Percentiles rank a stretch among this genome's conserved stretches.
Evolutionary conservation across 2,797 vertebrate species (phyloP).

Genomic region (Myioborus miniatus): DNA sequence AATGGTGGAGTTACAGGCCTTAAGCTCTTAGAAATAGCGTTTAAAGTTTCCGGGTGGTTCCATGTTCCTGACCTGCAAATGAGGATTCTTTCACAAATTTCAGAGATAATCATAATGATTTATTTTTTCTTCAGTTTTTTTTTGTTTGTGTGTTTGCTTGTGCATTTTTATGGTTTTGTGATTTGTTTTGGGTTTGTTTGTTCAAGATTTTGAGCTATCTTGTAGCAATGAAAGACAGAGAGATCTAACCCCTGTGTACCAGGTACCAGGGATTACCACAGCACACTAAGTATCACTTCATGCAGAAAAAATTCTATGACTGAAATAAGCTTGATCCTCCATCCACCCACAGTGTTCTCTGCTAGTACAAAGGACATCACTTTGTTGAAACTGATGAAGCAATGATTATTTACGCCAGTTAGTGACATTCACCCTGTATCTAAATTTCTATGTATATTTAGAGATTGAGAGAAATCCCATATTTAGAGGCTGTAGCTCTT

Average conservation of each 20-base stretch:
- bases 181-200: neutral
- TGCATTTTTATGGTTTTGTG: neutral
- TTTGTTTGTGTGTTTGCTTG: neutral
- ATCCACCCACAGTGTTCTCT: neutral
- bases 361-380: neutral
- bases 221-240: neutral
- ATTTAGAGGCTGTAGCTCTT: neutral
- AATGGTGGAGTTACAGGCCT: conserved; percentile 21
- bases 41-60: conserved; percentile 60
- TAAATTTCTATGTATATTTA: neutral
- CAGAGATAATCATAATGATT: neutral
- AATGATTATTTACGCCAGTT: neutral
- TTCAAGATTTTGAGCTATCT: neutral
- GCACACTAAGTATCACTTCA: neutral
- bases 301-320: neutral
- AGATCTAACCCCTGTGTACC: neutral
- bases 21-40: conserved; percentile 38
- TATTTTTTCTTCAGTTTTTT: neutral
- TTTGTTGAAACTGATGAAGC: neutral
- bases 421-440: neutral
- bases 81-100: conserved; percentile 9
- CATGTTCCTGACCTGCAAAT: neutral
- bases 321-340: neutral
- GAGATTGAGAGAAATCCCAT: neutral
- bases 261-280: neutral